Conservation (phyloP, 2,113 vertebrate species). For the Pangasianodon hypophthalmus region DNA sequence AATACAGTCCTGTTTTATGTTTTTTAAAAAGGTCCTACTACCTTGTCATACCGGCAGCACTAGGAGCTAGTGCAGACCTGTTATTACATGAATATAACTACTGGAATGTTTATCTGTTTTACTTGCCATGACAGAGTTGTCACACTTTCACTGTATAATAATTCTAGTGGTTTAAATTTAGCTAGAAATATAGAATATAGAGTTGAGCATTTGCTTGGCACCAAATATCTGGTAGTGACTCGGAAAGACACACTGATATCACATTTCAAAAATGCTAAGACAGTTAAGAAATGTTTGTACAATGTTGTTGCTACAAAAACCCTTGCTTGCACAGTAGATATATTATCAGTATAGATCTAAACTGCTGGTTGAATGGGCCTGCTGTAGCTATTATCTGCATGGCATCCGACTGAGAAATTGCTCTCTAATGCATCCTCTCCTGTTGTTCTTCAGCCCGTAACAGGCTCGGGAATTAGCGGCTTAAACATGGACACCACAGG, state of each 20-base stretch:
- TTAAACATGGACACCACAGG: conserved; percentile 73
- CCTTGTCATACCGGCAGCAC: neutral
- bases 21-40: neutral
- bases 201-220: neutral
- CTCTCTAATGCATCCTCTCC: conserved; percentile 32
- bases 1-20: neutral
- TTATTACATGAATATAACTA: neutral
- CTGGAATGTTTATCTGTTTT: neutral
- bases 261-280: neutral
- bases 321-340: neutral
- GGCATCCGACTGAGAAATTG: neutral
- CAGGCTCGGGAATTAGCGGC: conserved; percentile 3
- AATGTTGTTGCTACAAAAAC: neutral
- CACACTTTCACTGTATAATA: neutral
- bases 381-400: neutral
- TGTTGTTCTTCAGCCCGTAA: conserved; percentile 46
- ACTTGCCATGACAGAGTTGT: neutral
- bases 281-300: neutral
- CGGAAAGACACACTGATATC: neutral
- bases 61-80: neutral
- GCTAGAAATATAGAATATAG: neutral
- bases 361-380: neutral
- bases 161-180: neutral
- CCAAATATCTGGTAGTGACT: neutral
- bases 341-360: neutral